phyloP scores from a whole-genome alignment of 2,113 vertebrate species.

The Ochotona curzoniae region DNA sequence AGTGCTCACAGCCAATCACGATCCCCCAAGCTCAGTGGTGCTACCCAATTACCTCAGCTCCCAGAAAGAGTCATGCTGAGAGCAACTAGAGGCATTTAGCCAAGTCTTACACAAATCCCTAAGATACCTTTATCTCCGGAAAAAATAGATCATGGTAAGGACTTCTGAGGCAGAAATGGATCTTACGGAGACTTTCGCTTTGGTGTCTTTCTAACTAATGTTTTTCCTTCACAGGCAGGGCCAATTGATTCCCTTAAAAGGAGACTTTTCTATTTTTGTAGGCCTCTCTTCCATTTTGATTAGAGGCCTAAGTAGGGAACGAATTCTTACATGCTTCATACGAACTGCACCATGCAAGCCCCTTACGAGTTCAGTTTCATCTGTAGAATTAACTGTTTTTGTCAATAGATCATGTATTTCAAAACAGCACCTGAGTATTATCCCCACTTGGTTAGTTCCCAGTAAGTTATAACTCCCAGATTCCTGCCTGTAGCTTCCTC shows the following conservation, averaged over 20 bases:
- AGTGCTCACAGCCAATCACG: not conserved
- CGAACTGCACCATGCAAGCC: not conserved
- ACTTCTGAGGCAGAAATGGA: conserved; percentile 28
- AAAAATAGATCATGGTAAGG: conserved; percentile 41
- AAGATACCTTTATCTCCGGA: conserved; percentile 25
- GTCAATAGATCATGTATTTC: not conserved
- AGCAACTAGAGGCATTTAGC: not conserved
- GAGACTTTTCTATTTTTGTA: conserved; percentile 13
- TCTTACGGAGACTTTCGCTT: not conserved
- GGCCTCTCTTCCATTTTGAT: not conserved
- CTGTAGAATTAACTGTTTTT: not conserved
- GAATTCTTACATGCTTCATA: not conserved
- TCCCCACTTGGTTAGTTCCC: not conserved
- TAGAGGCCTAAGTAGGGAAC: not conserved
- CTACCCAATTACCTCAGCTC: conserved; percentile 10
- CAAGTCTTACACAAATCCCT: conserved; percentile 58
- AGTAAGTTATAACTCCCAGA: not conserved
- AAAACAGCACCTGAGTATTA: not conserved
- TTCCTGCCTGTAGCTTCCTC: not conserved
- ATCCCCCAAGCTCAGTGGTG: not conserved
- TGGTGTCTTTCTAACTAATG: not conserved
- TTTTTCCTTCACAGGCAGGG: not conserved
- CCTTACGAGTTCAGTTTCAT: not conserved
- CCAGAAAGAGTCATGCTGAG: not conserved
- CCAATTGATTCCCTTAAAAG: not conserved